Base-by-base conservation (phyloP, 37 sponge, comb jelly and placozoan species). In the Petrosia ficiformis region DNA sequence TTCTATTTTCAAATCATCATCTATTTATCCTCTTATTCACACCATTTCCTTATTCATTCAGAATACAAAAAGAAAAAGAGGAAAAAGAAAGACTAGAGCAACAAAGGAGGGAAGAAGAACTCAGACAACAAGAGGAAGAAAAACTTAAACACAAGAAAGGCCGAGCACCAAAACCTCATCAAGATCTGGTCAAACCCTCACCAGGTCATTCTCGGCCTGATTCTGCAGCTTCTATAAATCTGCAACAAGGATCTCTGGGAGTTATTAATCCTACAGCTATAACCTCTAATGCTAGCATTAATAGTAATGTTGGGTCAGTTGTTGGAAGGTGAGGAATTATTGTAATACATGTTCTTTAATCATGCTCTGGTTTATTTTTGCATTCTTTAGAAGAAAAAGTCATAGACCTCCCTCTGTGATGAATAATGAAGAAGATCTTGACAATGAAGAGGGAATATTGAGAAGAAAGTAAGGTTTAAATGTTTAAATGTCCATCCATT, bases 41-140 rank as follows among this genome's bases (percentile, higher is more conserved):
- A n/a, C n/a, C n/a, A n/a, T n/a, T n/a, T n/a, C n/a, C n/a, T n/a
- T n/a, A n/a, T n/a, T n/a, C n/a, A n/a, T 48, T 14, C 14, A 48
- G 54, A 48, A 14, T 14, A 19, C 35, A 74, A 56, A 39, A 65
- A 57, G 79, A 82, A 72, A 72, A 56, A 37, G 67, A 87, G 41
- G 80, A 80, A 41, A 31, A 44, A 19, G 67, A 75, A 57, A 35
- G 65, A 16, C 8, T 66, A 24, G 68, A 81, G 73, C 31, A 26
- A 30, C 82, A 76, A 72, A 72, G 37, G 60, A 40, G 44, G 34
- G 74, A 78, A 39, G 84, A 79, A 58, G 89, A 82, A 58, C 42
- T 59, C 70, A 67, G 67, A 38, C 48, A 70, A 22, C 24, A 57
- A 44, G 73, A 78, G 60, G 89, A 83, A 41, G 76, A 73, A 57